A percentile compares a stretch with the other conserved stretches of the same genome.
Conservation (phyloP, 1,140 invertebrate genomes). For the Delia radicum region DNA sequence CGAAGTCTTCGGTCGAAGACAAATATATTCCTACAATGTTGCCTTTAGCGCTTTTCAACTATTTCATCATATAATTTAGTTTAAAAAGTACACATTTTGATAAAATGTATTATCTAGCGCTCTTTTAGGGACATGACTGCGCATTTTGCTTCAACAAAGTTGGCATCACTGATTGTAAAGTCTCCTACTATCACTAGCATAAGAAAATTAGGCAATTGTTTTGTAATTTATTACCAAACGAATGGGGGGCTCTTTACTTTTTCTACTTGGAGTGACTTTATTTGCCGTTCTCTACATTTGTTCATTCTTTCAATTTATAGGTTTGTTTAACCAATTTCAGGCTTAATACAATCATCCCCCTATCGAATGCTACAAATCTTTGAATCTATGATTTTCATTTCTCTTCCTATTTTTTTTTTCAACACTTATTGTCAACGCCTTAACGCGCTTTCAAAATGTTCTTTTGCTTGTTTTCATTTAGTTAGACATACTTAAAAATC, state of each 20-base stretch:
- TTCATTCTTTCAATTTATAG: not conserved
- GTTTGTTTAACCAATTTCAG: constrained; percentile 15
- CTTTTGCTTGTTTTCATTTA: not conserved
- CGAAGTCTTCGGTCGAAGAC: too few species aligned
- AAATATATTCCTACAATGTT: too few species aligned
- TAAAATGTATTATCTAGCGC: too few species aligned
- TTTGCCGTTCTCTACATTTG: not conserved
- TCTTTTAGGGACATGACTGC: too few species aligned
- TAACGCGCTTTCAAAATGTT: not conserved
- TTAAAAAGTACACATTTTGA: too few species aligned
- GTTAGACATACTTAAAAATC: not conserved
- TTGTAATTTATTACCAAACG: constrained; percentile 6
- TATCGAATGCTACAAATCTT: not conserved
- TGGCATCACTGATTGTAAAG: too few species aligned
- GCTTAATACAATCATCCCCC: constrained; percentile 9
- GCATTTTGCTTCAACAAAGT: too few species aligned
- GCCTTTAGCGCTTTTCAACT: too few species aligned
- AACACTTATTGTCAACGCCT: constrained; percentile 21
- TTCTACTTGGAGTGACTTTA: not conserved
- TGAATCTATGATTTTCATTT: not conserved
- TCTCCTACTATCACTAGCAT: not conserved
- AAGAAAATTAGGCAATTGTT: constrained; percentile 17
- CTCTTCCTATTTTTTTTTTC: not conserved
- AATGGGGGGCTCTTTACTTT: not conserved
- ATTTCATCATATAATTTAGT: too few species aligned